phyloP scores from a whole-genome alignment of 2,113 vertebrate genomes.

The Onychostoma macrolepis region DNA sequence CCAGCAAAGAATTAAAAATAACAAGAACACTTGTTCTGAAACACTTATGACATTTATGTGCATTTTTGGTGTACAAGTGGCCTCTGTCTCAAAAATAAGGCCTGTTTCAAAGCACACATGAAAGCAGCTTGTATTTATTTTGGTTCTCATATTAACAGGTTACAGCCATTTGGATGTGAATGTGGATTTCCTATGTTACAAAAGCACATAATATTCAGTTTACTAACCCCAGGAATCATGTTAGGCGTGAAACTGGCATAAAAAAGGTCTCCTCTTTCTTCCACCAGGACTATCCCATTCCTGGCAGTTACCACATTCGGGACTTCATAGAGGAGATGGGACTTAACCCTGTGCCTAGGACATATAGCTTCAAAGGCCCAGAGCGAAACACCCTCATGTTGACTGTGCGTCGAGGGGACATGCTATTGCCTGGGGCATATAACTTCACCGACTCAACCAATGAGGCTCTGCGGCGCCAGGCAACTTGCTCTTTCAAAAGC shows the following conservation, averaged over 20 bases:
- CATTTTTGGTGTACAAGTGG: not conserved
- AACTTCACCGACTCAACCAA: conserved; percentile 67
- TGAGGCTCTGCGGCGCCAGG: conserved; percentile 60
- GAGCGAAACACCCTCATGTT: conserved; percentile 64
- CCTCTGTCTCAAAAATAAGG: not conserved
- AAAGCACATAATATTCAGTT: not conserved
- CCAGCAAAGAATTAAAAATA: not conserved
- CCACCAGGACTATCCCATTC: conserved; percentile 70
- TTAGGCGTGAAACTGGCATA: not conserved
- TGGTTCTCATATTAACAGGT: conserved; percentile 1
- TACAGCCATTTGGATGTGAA: not conserved
- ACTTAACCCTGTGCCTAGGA: conserved; percentile 73
- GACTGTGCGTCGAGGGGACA: conserved; percentile 55
- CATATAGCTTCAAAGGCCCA: conserved; percentile 75
- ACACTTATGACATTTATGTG: not conserved
- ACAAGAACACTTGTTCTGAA: not conserved
- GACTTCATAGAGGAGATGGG: conserved; percentile 77
- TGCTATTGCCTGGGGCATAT: conserved; percentile 68
- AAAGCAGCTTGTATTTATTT: not conserved
- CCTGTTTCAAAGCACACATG: not conserved
- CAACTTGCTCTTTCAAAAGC: conserved; percentile 74
- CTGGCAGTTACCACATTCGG: conserved; percentile 70
- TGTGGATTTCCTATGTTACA: not conserved
- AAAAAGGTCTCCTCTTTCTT: not conserved
- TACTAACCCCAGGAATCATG: not conserved